Evolutionary conservation across 2,113 vertebrate genomes (phyloP).

Genomic region (Varanus salvator): DNA sequence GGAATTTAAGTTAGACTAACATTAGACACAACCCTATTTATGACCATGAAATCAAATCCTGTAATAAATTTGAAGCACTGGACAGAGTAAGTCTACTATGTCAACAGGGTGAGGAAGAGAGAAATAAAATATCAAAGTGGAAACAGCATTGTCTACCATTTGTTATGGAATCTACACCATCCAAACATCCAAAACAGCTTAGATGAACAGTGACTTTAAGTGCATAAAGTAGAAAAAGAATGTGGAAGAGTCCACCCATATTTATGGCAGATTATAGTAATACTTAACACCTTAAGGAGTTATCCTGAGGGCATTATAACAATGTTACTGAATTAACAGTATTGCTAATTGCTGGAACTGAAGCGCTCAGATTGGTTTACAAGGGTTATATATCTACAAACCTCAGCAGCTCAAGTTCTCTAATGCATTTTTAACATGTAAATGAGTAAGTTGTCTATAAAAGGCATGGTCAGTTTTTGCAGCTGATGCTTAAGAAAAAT

Average conservation of each 20-base stretch:
- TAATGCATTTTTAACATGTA: conserved; percentile 70
- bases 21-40: neutral
- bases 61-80: neutral
- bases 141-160: neutral
- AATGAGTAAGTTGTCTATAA: conserved; percentile 62
- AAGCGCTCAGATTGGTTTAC: conserved; percentile 68
- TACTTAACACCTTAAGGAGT: conserved; percentile 24
- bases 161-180: neutral
- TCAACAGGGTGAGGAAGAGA: neutral
- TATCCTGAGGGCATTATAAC: neutral
- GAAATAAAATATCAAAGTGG: neutral
- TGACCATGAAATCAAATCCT: neutral
- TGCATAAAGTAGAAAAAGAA: neutral
- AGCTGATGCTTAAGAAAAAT: conserved; percentile 66
- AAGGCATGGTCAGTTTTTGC: conserved; percentile 59
- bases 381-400: conserved; percentile 65
- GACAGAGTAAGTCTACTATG: neutral
- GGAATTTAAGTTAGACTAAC: too few relatives aligned
- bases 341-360: conserved; percentile 61
- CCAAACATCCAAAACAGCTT: neutral
- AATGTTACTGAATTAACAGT: conserved; percentile 38
- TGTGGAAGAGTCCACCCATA: neutral
- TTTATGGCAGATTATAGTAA: neutral
- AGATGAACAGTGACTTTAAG: conserved; percentile 14
- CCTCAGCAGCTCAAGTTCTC: conserved; percentile 64